A percentile compares a stretch with the other conserved stretches of the same genome.
Evolutionary conservation across 2,113 vertebrate genomes (phyloP).

Genomic region (Myocastor coypus): DNA sequence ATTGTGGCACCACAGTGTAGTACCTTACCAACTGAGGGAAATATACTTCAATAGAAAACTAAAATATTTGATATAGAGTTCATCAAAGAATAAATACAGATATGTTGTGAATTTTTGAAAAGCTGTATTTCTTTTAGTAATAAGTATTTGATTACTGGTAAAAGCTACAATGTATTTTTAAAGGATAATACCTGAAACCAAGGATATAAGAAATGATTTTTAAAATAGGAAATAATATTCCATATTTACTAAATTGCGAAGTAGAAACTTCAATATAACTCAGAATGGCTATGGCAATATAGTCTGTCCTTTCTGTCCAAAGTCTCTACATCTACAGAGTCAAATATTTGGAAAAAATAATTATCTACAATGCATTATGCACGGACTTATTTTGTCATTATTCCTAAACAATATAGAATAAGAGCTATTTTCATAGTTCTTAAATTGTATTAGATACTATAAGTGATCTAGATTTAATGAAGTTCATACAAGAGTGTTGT

Average conservation of each 20-base stretch:
- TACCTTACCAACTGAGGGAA: neutral
- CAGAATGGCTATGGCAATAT: neutral
- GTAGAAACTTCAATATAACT: neutral
- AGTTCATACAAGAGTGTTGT: neutral
- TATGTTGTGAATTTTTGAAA: neutral
- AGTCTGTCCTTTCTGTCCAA: neutral
- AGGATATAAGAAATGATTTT: neutral
- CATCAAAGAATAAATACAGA: neutral
- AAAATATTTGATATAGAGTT: neutral
- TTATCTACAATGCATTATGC: neutral
- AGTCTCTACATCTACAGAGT: neutral
- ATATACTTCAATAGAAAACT: neutral
- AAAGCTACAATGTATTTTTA: neutral
- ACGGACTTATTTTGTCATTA: neutral
- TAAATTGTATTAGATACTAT: neutral
- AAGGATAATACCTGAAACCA: conserved; percentile 31
- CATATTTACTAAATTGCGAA: neutral
- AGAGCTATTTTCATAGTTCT: neutral
- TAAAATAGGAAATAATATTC: neutral
- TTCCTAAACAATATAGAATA: neutral
- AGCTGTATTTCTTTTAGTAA: neutral
- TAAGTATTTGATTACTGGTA: neutral
- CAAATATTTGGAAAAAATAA: neutral
- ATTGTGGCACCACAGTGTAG: neutral
- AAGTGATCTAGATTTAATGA: neutral